These are phyloP conservation scores for Nothocercus nigrocapillus DNA, from an alignment of 2,113 vertebrate genomes.

Conservation along the genomic window DNA sequence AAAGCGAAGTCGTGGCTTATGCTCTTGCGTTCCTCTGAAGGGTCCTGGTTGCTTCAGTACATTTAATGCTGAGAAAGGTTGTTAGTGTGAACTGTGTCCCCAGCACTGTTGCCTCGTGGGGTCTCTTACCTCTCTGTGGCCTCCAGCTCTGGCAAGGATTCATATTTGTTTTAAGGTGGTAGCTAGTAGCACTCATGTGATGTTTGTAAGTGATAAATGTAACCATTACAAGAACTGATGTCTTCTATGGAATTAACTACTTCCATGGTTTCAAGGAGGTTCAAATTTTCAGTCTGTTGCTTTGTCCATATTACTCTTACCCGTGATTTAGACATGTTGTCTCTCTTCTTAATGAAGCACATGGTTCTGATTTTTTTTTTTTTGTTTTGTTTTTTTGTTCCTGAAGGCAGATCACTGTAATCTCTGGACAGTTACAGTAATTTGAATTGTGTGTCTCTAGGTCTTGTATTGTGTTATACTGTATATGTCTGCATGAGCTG, in stretches of 20 bases:
- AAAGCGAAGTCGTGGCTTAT: rapidly evolving
- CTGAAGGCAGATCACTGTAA: not conserved
- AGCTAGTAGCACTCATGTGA: not conserved
- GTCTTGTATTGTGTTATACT: not conserved
- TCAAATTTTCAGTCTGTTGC: not conserved
- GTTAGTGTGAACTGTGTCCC: not conserved
- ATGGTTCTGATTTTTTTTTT: not conserved
- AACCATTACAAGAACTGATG: not conserved
- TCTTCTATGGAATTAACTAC: not conserved
- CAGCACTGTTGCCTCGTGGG: rapidly evolving
- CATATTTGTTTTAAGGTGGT: not conserved
- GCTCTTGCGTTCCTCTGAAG: not conserved
- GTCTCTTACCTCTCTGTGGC: not conserved
- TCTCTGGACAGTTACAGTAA: not conserved
- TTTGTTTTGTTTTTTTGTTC: not conserved
- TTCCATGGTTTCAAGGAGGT: not conserved
- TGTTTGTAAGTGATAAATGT: not conserved
- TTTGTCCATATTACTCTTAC: not conserved
- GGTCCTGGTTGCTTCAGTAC: not conserved
- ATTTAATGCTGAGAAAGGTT: not conserved
- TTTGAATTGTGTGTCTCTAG: not conserved
- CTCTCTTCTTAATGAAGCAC: not conserved
- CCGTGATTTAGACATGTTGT: not conserved
- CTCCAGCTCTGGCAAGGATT: not conserved
- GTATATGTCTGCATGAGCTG: not conserved